phyloP scores from a whole-genome alignment of 2,797 vertebrate species.

The Atherinosoma microstoma region DNA sequence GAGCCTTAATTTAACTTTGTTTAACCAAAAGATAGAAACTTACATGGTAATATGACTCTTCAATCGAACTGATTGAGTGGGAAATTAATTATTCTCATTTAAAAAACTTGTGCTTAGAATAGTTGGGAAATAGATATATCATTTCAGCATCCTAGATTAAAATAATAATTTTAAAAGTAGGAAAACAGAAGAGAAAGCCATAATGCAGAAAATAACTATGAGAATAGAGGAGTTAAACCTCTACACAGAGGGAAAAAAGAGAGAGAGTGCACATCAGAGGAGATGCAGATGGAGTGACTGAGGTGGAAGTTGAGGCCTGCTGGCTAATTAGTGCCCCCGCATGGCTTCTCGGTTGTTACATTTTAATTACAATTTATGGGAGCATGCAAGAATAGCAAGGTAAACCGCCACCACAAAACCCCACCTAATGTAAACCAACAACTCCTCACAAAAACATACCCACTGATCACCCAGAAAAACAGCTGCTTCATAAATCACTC shows the following conservation, averaged over 20 bases:
- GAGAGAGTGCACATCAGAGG: background rate
- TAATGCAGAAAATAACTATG: slow-evolving; percentile 16
- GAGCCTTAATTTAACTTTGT: background rate
- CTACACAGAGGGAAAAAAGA: slow-evolving; percentile 15
- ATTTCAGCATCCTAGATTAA: background rate
- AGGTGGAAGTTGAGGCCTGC: slow-evolving; percentile 72
- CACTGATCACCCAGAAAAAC: slow-evolving; percentile 12
- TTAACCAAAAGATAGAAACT: background rate
- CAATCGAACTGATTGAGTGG: background rate
- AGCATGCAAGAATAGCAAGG: slow-evolving; percentile 59
- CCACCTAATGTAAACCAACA: slow-evolving; percentile 9
- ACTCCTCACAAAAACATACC: slow-evolving; percentile 23
- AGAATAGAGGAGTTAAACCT: slow-evolving; percentile 17
- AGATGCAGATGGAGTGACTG: slow-evolving; percentile 62
- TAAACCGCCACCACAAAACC: slow-evolving; percentile 21
- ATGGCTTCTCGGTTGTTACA: slow-evolving; percentile 73
- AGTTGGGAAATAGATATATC: too few relatives aligned
- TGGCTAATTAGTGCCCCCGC: slow-evolving; percentile 84
- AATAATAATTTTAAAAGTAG: background rate
- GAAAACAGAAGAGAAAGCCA: slow-evolving; percentile 8
- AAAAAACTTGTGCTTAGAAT: background rate
- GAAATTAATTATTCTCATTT: background rate
- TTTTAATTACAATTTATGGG: slow-evolving; percentile 86
- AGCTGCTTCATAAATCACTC: slow-evolving; percentile 8
- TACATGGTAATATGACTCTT: background rate